Evolutionary conservation across 2,888 invertebrate genomes (phyloP), one percentile per base, ranked within the genome.

Genomic region (Caenorhabditis sp.): DNA sequence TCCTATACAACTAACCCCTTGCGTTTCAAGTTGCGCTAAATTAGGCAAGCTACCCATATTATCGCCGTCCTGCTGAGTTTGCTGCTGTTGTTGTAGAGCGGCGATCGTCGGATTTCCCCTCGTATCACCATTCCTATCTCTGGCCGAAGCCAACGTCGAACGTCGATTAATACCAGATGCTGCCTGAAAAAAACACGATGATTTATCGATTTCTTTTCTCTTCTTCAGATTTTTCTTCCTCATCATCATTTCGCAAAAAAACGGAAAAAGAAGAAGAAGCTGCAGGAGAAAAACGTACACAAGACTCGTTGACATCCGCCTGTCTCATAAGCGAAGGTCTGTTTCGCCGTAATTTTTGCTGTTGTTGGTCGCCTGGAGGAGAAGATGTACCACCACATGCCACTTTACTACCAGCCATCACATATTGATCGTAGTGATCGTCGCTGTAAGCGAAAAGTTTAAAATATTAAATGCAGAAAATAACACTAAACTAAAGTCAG

Each of bases 401-500:
- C 7, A 43, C 43, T 43, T 43, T 43, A 43, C 43, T 43, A 17
- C 43, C 68, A 20, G 80, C 80, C 74, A 84, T 74, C 66, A 81
- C 94, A 89, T 96, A 96, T 88, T 96, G 95, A 89, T 95, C 95
- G 88, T 95, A 94, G 87, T 94, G 93, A 89, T 95, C 94, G 87
- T 93, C 86, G 64, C 82, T 84, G 61, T 74, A 77, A 70, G n/a
- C 7, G 31, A 56, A 43, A 10, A 17, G 36, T 57, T 57, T 57
- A 5, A 3, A n/a, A n/a, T n/a, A n/a, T n/a, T n/a, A n/a, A n/a
- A n/a, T n/a, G n/a, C n/a, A n/a, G n/a, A n/a, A n/a, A n/a, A n/a
- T n/a, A n/a, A n/a, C n/a, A n/a, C n/a, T n/a, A n/a, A n/a, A n/a
- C n/a, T n/a, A n/a, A n/a, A n/a, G n/a, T n/a, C n/a, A n/a, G n/a